Percentiles rank a stretch among this genome's conserved stretches.
Conservation (phyloP, 2,113 vertebrate genomes). For the Gnathonemus longibarbis region DNA sequence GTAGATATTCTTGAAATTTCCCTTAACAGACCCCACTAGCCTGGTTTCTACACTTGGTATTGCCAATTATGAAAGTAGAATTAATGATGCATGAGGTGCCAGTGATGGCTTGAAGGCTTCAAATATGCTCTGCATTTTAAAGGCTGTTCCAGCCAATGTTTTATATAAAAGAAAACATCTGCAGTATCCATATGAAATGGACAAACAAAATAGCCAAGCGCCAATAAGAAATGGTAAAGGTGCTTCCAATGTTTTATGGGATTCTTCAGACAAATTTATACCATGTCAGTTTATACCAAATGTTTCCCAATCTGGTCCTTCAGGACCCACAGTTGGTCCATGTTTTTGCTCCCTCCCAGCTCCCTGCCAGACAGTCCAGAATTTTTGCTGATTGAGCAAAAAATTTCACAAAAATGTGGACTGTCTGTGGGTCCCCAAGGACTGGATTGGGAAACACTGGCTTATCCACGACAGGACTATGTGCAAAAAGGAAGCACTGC, state of each 20-base stretch:
- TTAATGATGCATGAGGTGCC: background rate
- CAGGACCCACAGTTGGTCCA: background rate
- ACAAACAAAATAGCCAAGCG: background rate
- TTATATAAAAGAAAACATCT: background rate
- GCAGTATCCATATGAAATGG: background rate
- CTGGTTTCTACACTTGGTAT: background rate
- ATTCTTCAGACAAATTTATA: background rate
- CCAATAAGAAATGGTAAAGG: background rate
- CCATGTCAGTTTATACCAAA: background rate
- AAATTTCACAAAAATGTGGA: background rate
- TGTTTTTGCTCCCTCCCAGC: background rate
- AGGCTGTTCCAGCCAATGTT: background rate
- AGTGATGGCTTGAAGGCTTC: background rate
- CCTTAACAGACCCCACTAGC: background rate
- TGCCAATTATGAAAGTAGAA: background rate
- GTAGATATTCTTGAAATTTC: background rate
- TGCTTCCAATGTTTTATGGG: background rate
- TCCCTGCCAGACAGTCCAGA: no score
- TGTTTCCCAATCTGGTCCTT: background rate
- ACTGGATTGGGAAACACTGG: background rate
- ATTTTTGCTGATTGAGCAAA: no score
- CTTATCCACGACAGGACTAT: background rate
- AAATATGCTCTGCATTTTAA: background rate
- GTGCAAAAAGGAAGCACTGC: background rate
- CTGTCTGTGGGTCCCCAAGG: background rate